These are phyloP conservation scores for Ophion slaviceki DNA, from an alignment of 2,888 invertebrate species.

Conservation along the genomic window DNA sequence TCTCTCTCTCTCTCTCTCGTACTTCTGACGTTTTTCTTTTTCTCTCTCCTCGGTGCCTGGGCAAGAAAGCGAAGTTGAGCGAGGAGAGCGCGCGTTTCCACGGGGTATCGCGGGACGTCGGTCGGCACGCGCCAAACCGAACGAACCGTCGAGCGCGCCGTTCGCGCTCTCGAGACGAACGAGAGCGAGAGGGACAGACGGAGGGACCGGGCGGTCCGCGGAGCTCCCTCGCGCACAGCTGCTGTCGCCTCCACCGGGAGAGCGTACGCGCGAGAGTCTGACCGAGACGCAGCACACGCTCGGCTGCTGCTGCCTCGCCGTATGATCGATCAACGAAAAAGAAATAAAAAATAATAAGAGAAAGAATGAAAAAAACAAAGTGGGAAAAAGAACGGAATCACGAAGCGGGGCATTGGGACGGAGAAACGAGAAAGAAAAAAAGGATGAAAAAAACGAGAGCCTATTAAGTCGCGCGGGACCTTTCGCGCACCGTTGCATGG, in stretches of 20 bases:
- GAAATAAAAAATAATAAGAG: slow-evolving; percentile 16
- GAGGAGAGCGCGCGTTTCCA: slow-evolving; percentile 60
- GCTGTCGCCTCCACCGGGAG: slow-evolving; percentile 64
- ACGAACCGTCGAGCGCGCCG: slow-evolving; percentile 69
- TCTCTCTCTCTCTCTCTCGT: slow-evolving; percentile 14
- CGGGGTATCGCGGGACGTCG: slow-evolving; percentile 61
- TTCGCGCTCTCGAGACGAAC: slow-evolving; percentile 74
- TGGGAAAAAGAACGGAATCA: slow-evolving; percentile 33
- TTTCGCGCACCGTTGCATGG: not conserved
- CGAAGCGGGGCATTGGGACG: slow-evolving; percentile 15
- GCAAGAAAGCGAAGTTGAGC: slow-evolving; percentile 60
- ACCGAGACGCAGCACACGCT: slow-evolving; percentile 55
- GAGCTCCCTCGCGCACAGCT: slow-evolving; percentile 58
- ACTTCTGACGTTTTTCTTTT: slow-evolving; percentile 13
- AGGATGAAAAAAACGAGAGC: slow-evolving; percentile 36
- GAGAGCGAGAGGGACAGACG: slow-evolving; percentile 47
- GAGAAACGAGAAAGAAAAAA: slow-evolving; percentile 28
- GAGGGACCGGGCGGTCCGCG: slow-evolving; percentile 12
- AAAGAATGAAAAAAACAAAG: not conserved
- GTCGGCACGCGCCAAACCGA: slow-evolving; percentile 81
- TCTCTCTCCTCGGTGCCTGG: slow-evolving; percentile 39
- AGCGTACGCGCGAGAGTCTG: slow-evolving; percentile 11
- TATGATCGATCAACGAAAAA: slow-evolving; percentile 45
- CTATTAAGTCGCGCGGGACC: slow-evolving; percentile 56
- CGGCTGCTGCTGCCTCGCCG: slow-evolving; percentile 54